These are phyloP conservation scores for Ceratitis capitata DNA, from an alignment of 1,140 invertebrate species.

Conservation along the genomic window DNA sequence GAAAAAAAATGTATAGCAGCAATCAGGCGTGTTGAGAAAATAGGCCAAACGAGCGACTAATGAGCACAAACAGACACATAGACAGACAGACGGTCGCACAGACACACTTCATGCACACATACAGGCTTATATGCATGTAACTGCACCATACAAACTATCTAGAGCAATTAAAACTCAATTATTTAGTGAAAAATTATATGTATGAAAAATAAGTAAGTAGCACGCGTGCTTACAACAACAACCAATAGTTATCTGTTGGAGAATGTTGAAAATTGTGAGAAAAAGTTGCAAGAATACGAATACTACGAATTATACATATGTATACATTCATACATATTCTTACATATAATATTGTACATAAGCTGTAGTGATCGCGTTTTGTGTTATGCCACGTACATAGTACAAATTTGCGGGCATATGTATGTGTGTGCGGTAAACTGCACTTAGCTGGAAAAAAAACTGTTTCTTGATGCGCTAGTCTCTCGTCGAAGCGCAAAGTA, in stretches of 20 bases:
- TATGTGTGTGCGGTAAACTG: not conserved
- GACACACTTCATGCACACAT: too few relatives aligned
- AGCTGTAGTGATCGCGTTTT: too few relatives aligned
- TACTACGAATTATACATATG: not conserved
- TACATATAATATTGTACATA: not conserved
- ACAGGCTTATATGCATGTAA: too few relatives aligned
- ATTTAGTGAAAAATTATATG: constrained; percentile 16
- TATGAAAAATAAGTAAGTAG: constrained; percentile 3
- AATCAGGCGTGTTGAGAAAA: not conserved
- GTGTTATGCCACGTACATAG: too few relatives aligned
- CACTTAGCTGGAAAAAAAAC: too few relatives aligned
- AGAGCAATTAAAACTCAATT: constrained; percentile 35
- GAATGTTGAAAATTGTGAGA: too few relatives aligned
- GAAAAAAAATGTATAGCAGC: too few relatives aligned
- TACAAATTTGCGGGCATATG: not conserved
- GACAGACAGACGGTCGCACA: not conserved
- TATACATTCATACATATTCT: not conserved
- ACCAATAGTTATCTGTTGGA: too few relatives aligned
- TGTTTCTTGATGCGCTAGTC: not conserved
- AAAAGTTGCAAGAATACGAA: not conserved
- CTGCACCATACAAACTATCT: too few relatives aligned
- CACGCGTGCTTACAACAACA: not conserved
- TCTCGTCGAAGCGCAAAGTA: constrained; percentile 8
- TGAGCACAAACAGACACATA: constrained; percentile 22
- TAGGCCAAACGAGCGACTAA: constrained; percentile 19